phyloP scores from a whole-genome alignment of 2,113 vertebrate species.

The Tapirus terrestris region DNA sequence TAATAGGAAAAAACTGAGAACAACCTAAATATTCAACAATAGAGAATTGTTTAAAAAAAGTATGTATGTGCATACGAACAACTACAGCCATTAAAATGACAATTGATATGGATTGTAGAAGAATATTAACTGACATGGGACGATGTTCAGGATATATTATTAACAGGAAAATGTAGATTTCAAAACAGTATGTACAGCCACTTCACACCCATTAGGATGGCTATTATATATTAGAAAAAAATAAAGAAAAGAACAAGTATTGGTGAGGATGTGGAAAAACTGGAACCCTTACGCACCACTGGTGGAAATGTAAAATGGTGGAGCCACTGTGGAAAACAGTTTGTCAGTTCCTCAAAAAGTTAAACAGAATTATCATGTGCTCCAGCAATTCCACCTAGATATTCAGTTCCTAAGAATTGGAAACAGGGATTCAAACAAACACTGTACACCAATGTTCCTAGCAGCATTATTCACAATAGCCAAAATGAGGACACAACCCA shows the following conservation, averaged over 20 bases:
- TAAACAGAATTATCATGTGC: background rate
- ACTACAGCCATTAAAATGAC: background rate
- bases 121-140: background rate
- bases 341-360: background rate
- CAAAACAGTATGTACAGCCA: background rate
- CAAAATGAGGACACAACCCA: background rate
- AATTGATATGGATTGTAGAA: background rate
- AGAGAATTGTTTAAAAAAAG: background rate
- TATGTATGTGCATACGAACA: background rate
- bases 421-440: background rate
- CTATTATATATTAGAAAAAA: background rate
- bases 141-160: background rate
- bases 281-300: background rate
- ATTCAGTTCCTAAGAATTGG: background rate
- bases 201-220: background rate
- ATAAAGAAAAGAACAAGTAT: background rate
- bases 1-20: background rate
- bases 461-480: background rate
- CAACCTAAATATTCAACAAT: slow-evolving; percentile 26
- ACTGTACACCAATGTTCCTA: background rate
- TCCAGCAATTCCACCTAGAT: background rate
- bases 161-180: slow-evolving; percentile 31
- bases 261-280: background rate
- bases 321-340: background rate
- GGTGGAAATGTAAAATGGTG: background rate